Evolutionary conservation across 1,140 invertebrate species (phyloP), one percentile per base, ranked within the genome.

Genomic region (Camponotus floridanus): DNA sequence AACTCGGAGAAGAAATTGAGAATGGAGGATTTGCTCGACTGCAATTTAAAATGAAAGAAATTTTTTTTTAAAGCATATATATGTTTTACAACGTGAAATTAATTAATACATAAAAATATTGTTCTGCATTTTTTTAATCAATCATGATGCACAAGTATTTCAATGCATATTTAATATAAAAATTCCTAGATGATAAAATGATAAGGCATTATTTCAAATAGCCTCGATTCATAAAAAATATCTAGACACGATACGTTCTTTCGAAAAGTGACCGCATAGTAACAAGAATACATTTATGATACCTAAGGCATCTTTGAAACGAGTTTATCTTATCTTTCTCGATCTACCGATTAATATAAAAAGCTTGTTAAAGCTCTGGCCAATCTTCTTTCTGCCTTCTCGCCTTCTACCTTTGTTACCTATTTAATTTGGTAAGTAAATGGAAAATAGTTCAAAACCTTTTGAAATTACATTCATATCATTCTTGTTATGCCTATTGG

Each of bases 131-230:
- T 13, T 48, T 48, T 48, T 48, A 13, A 48, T 15, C 13, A 13
- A 13, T 48, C 13, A 48, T 48, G 13, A 48, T 15, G 13, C 45
- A 48, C 2, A 3, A 48, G 45, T 48, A 15, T 26, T 26, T 26
- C 0, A 26, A 26, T 26, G 26, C 26, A 1, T 48, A 13, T 48
- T 48, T 3, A 15, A 48, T 2, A 15, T 48, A 48, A 48, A 48
- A 4, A 4, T 3, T 11, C 15, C 0, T 11, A 8, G 5, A 42
- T 9, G 11, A 45, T 1, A 45, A 15, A 21, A 74, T 59, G 71
- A 74, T 74, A 39, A 39, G 26, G 71, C 71, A 59, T 74, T 59
- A 74, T 57, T 51, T 7, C 48, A 11, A 71, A 36, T 33, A 59
- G n/a, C 15, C 71, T 39, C 21, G 71, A 59, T 2, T 74, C 3